Base-by-base conservation (phyloP, 2,113 vertebrate genomes). In the Monarcha castaneiventris region DNA sequence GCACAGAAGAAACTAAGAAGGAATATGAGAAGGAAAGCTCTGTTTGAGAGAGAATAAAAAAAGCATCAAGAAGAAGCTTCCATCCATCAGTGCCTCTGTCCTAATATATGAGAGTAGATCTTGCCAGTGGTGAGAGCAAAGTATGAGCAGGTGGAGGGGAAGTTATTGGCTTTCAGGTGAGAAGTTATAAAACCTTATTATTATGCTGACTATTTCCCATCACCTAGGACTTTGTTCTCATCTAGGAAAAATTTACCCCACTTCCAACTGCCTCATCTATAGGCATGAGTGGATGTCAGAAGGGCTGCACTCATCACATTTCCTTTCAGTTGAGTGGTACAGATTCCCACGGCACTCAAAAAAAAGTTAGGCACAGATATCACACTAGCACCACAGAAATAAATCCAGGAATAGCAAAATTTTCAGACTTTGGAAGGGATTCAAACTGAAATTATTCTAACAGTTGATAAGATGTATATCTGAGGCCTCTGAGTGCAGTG, bases 391-490 rank as follows among this genome's bases (percentile, higher is more conserved):
- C 37, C 76, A 75, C 43, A 84, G 51, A 93, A 94, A 71, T 58
- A 84, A 94, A 84, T 48, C 35, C 44, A 91, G 48, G 52, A 95
- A 95, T 25, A 89, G 33, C 56, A 87, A 52, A 81, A 66, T 78
- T 96, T 95, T 84, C 68, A 89, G 64, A 23, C 21, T 58, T 56
- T 87, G 56, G 43, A 89, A 91, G 4, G 59, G 33, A 71, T 91
- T 69, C 25, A 89, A 89, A 91, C 73, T 63, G 30, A 84, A 95
- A 89, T 91, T 78, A 82, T 95, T 89, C 39, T 67, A 91, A 55
- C 43, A 84, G 64, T 78, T 78, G 93, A 83, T 88, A 90, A 92
- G 88, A 89, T 81, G 13, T 26, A 8, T 91, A 91, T 89, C 44
- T 91, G 23, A 72, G 73, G 26, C 35, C 27, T 21, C 14, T 55